Base-by-base conservation (phyloP, 1,140 invertebrate species). In the Apolygus lucorum region DNA sequence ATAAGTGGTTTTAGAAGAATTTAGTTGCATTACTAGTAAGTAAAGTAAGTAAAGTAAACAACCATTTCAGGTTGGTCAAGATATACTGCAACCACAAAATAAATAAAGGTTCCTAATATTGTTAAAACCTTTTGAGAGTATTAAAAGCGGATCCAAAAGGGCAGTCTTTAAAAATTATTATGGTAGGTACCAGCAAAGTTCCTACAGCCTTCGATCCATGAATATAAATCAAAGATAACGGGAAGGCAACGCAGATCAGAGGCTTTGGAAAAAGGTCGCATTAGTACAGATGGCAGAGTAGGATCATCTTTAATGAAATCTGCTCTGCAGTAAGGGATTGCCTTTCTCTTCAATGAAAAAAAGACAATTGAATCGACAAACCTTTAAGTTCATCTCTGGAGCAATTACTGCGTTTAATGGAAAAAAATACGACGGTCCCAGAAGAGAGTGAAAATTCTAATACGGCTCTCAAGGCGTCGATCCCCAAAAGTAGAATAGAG, bases 281-380 rank as follows among this genome's bases (percentile, higher is more conserved):
- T 59, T 22, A 59, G 11, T 24, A 24, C 54, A 4, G 22, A 59
- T 59, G 22, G 54, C 8, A 59, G n/a, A 59, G 54, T 59, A 21
- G 54, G 54, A 59, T 59, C 54, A 59, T 59, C 54, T 59, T 59
- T 59, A 59, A 59, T 59, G 54, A 59, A 59, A 59, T 59, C 54
- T 59, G 54, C 13, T 59, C 54, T n/a, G 11, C 54, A 14, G 54
- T 59, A 59, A 59, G 22, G 22, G 54, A 59, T 59, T 21, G 54
- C 22, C 54, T 59, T 59, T 59, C 54, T 24, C 22, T 24, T 21
- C 22, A 4, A 59, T 4, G 54, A 11, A 24, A 59, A 24, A 22
- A 59, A 59, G 54, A 59, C 54, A 59, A 59, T 59, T 59, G 54
- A 59, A 59, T 59, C 54, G 54, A 59, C 54, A 59, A 59, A 59